phyloP scores from a whole-genome alignment of 2,888 invertebrate genomes.

The Marasmarcha lunaedactyla region DNA sequence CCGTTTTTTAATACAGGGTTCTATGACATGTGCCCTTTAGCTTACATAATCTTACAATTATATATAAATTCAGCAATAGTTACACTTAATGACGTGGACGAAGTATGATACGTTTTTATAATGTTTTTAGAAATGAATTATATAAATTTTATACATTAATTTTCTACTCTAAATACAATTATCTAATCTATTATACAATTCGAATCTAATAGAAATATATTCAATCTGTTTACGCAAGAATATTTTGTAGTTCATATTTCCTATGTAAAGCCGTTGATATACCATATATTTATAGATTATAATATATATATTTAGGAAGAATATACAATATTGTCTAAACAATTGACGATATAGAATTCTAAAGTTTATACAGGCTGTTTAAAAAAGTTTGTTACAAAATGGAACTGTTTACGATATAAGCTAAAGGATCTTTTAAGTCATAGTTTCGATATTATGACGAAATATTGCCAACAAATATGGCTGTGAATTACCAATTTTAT shows the following conservation, averaged over 20 bases:
- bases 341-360: constrained; percentile 35
- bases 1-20: too few relatives aligned
- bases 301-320: constrained; percentile 18
- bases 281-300: constrained; percentile 17
- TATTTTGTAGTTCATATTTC: background rate
- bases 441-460: too few relatives aligned
- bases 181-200: background rate
- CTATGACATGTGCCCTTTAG: too few relatives aligned
- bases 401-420: too few relatives aligned
- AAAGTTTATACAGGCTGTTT: too few relatives aligned
- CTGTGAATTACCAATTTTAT: too few relatives aligned
- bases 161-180: background rate
- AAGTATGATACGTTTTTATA: constrained; percentile 37
- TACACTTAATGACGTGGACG: constrained; percentile 54
- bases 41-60: too few relatives aligned
- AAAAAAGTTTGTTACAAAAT: too few relatives aligned
- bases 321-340: constrained; percentile 48
- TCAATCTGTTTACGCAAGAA: too few relatives aligned
- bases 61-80: constrained; percentile 22
- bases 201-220: background rate
- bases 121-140: constrained; percentile 19
- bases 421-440: too few relatives aligned
- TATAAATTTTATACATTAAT: constrained; percentile 12
- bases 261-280: background rate
- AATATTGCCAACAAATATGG: too few relatives aligned